phyloP scores from a whole-genome alignment of 2,113 vertebrate species.

The Geothlypis trichas region DNA sequence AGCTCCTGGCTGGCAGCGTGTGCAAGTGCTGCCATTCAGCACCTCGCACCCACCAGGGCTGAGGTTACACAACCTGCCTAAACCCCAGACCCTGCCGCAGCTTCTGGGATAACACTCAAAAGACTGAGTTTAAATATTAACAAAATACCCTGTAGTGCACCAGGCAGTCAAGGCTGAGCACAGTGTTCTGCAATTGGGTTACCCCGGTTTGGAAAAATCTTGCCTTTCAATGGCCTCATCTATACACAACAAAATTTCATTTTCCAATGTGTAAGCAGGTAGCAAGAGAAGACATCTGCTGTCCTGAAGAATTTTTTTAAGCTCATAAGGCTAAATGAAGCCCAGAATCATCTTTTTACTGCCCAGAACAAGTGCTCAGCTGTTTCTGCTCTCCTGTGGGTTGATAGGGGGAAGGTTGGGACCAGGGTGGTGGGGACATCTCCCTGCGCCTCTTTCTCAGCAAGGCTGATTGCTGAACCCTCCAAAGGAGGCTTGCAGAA shows the following conservation, averaged over 20 bases:
- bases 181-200: neutral
- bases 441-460: neutral
- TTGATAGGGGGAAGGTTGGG: neutral
- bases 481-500: neutral
- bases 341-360: neutral
- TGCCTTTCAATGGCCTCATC: neutral
- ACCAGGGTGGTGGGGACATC: neutral
- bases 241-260: neutral
- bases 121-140: conserved; percentile 52
- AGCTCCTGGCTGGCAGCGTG: rapidly evolving
- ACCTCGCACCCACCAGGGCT: neutral
- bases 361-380: neutral
- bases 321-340: neutral
- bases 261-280: neutral
- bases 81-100: neutral
- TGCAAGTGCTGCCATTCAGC: rapidly evolving
- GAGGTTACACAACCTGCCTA: neutral
- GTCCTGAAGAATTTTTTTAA: neutral
- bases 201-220: neutral
- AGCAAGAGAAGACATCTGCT: neutral
- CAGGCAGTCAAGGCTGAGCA: neutral
- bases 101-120: neutral
- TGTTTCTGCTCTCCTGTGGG: neutral
- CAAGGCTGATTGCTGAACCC: neutral
- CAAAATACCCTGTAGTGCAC: neutral